Evolutionary conservation across 2,797 vertebrate species (phyloP).

Genomic region (Danio jaintianensis): DNA sequence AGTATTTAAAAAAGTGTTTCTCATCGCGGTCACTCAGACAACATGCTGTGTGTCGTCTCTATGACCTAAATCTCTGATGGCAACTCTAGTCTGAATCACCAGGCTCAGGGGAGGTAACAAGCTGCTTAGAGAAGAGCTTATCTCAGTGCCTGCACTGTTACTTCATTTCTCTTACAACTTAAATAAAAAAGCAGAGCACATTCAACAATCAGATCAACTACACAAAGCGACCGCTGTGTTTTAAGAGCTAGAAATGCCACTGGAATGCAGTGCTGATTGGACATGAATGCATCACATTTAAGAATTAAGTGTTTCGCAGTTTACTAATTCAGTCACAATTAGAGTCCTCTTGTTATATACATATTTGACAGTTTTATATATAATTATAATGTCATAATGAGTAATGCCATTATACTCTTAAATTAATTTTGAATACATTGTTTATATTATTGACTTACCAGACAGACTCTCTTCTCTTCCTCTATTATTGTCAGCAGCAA

Average conservation of each 20-base stretch:
- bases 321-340: not conserved
- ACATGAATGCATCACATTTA: not conserved
- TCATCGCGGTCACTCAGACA: conserved; percentile 43
- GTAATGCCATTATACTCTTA: not conserved
- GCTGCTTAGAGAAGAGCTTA: conserved; percentile 56
- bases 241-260: not conserved
- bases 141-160: conserved; percentile 29
- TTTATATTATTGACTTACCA: conserved; percentile 36
- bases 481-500: conserved; percentile 37
- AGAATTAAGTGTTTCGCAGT: not conserved
- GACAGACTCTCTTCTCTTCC: conserved; percentile 28
- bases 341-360: not conserved
- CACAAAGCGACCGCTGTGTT: not conserved
- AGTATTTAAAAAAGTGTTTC: not conserved
- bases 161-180: conserved; percentile 12
- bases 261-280: conserved; percentile 2
- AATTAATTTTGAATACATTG: not conserved
- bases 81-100: conserved; percentile 46
- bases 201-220: conserved; percentile 3
- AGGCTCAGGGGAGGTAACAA: conserved; percentile 43
- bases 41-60: conserved; percentile 28
- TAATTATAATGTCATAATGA: not conserved
- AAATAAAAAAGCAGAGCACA: not conserved
- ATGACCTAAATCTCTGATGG: conserved; percentile 58
- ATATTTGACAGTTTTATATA: not conserved